Evolutionary conservation across 2,797 vertebrate species (phyloP).

Genomic region (Falco columbarius): DNA sequence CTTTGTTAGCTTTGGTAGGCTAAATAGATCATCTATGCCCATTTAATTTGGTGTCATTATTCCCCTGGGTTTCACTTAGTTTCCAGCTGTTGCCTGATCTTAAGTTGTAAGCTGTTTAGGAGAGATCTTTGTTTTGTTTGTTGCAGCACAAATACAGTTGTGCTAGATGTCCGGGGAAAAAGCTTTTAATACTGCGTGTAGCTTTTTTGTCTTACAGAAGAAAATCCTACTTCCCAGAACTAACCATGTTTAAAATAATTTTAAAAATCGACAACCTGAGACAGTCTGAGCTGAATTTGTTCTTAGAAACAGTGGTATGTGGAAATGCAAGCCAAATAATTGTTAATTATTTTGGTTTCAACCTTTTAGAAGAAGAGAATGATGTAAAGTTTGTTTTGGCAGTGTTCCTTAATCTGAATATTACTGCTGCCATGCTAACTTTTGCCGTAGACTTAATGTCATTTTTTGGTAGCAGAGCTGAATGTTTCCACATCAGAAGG

Average conservation of each 20-base stretch:
- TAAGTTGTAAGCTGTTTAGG: not conserved
- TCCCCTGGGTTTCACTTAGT: not conserved
- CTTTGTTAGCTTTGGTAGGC: not conserved
- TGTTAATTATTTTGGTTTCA: conserved; percentile 37
- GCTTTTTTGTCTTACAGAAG: conserved; percentile 12
- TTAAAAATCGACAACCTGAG: not conserved
- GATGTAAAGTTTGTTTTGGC: conserved; percentile 50
- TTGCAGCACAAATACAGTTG: not conserved
- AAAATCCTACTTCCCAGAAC: not conserved
- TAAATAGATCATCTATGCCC: not conserved
- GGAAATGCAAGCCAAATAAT: conserved; percentile 33
- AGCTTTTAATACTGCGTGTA: not conserved
- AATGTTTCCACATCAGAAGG: conserved; percentile 40
- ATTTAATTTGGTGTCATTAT: not conserved
- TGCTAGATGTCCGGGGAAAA: not conserved
- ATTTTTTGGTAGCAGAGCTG: conserved; percentile 26
- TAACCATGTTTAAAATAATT: not conserved
- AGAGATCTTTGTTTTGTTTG: conserved; percentile 28
- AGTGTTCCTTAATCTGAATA: conserved; percentile 53
- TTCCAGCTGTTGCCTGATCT: conserved; percentile 30
- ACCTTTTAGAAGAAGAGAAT: conserved; percentile 21
- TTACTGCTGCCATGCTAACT: conserved; percentile 20
- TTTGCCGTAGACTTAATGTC: conserved; percentile 33
- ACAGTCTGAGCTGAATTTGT: not conserved
- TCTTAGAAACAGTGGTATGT: not conserved